Evolutionary conservation across 1,140 invertebrate genomes (phyloP), one percentile per base, ranked within the genome.

Genomic region (Drosophila kanapiae): DNA sequence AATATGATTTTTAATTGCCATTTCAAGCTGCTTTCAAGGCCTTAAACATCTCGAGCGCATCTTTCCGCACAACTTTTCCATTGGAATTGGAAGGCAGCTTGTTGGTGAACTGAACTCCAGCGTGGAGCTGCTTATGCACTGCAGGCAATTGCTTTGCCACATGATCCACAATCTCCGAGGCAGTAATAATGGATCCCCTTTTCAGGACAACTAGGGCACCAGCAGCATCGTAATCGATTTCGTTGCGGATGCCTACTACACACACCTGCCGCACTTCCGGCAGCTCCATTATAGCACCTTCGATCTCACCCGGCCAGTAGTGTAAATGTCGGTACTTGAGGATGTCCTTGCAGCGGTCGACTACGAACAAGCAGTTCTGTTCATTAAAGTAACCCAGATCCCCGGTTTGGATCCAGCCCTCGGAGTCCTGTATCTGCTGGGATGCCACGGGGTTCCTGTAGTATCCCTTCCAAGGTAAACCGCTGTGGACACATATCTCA

Each of bases 271-370:
- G 43, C 11, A 92, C 75, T n/a, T 83, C 64, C 0, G 51, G 49
- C 13, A 85, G 42, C 18, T 65, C 62, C 4, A 54, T n/a, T 14
- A 83, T 76, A 3, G 59, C 68, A 27, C 48, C 47, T 57, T 91
- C 90, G 29, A 92, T 77, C 60, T 91, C 90, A 6, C 62, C 75
- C 16, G 91, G 90, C 63, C 83, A 80, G 31, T 92, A 92, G 31
- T 93, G 92, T 16, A 80, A 53, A 3, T 81, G 82, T 14, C 69
- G 51, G 84, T 95, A 96, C 90, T 97, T 97, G 45, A 97, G 95
- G 13, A 97, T 93, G 86, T 96, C 96, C 72, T 97, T 97, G 11
- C 96, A 80, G 43, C 96, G 93, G 77, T 97, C 96, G 0, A 96
- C 94, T 75, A 97, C 94, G 68, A 93, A 96, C 68, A 96, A 94